Conservation (phyloP, 2,113 vertebrate genomes). For the Pongo abelii region DNA sequence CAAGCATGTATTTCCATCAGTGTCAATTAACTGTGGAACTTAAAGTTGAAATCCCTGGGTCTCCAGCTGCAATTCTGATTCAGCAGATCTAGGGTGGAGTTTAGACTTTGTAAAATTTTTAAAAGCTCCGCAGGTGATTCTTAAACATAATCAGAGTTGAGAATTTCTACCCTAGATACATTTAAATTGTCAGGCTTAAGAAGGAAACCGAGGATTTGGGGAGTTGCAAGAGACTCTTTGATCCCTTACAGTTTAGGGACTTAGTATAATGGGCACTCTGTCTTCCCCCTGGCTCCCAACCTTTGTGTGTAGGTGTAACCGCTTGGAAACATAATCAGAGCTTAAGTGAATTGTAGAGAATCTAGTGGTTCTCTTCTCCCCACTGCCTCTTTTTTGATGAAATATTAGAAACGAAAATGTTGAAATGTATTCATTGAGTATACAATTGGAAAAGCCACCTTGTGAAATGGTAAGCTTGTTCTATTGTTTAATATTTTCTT, state of each 20-base stretch:
- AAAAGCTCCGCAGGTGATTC: not conserved
- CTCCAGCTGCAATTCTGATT: not conserved
- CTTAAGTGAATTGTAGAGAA: not conserved
- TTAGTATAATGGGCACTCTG: not conserved
- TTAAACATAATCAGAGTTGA: not conserved
- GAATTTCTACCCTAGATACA: constrained; percentile 20
- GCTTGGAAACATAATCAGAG: constrained; percentile 37
- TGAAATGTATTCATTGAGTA: not conserved
- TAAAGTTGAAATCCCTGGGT: constrained; percentile 26
- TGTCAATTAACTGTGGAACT: not conserved
- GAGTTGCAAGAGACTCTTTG: not conserved
- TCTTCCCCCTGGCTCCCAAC: not conserved
- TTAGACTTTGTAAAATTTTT: not conserved
- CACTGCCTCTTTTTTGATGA: constrained; percentile 34
- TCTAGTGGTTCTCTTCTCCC: constrained; percentile 2
- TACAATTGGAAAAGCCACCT: constrained; percentile 27
- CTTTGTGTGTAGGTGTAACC: not conserved
- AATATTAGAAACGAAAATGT: constrained; percentile 28
- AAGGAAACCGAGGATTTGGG: constrained; percentile 10
- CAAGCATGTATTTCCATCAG: not conserved
- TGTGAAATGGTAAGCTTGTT: constrained; percentile 47
- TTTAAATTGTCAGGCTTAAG: constrained; percentile 10
- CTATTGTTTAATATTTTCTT: constrained; percentile 36
- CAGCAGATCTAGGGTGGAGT: not conserved
- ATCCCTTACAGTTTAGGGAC: not conserved